These are phyloP conservation scores for Pipistrellus pygmaeus DNA, from an alignment of 2,797 vertebrate genomes.

Conservation along the genomic window DNA sequence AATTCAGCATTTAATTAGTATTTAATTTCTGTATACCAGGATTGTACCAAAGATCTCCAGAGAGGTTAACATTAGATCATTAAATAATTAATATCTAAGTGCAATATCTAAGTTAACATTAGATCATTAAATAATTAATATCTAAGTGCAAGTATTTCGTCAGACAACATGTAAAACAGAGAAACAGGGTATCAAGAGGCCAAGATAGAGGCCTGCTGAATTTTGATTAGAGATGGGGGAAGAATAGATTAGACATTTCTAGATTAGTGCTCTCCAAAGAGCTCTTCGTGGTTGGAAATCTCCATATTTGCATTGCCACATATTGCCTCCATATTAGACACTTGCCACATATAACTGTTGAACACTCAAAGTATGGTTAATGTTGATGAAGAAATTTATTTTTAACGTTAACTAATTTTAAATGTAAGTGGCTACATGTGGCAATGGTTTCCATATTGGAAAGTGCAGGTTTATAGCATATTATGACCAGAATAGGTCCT, in stretches of 20 bases:
- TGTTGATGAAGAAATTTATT: neutral
- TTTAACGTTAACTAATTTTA: neutral
- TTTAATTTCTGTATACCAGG: neutral
- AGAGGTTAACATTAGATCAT: neutral
- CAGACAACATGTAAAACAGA: neutral
- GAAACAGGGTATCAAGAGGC: neutral
- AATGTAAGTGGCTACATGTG: neutral
- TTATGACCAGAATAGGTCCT: neutral
- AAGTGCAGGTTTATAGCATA: neutral
- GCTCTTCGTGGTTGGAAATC: neutral
- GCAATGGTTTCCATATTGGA: neutral
- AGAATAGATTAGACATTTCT: neutral
- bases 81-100: conserved; percentile 8
- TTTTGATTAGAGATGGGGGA: neutral
- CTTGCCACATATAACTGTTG: neutral
- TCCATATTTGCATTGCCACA: neutral
- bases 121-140: neutral
- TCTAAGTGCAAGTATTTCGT: neutral
- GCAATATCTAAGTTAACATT: too few species aligned
- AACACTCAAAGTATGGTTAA: neutral
- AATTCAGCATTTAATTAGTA: conserved; percentile 20
- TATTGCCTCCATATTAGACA: neutral
- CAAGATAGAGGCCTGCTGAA: neutral
- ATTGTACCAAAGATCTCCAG: conserved; percentile 33
- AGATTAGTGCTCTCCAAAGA: neutral